Base-by-base conservation (phyloP, 2,113 vertebrate genomes). In the Sinocyclocheilus maitianheensis region DNA sequence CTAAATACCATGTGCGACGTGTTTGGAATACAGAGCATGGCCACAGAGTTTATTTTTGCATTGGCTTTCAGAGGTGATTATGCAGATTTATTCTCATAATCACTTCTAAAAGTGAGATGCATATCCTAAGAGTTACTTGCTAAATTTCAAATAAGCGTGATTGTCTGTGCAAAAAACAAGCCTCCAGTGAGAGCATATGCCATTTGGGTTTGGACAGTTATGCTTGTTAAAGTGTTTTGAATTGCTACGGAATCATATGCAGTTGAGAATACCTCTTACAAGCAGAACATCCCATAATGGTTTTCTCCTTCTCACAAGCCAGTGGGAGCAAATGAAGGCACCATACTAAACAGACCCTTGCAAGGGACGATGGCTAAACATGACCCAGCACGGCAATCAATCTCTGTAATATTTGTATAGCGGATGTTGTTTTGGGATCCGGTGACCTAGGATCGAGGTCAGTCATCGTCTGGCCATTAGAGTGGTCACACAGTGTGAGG, bases 341-440 rank as follows among this genome's bases (percentile, higher is more conserved):
- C 37, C 63, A 37, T 51, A 26, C 63, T 93, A 91, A 92, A 93
- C 90, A 85, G 84, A 78, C 48, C 74, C 87, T 91, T 92, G 91
- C 89, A 91, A 88, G 84, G 22, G 46, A 53, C 13, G 88, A 89
- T 89, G 92, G 92, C 92, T 93, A 87, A 94, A 93, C 85, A 77
- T 92, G 92, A 93, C 93, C 90, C 88, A 78, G 86, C 88, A 88
- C 81, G 85, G 90, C 93, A 92, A 91, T 95, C 93, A 93, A 91
- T 91, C 87, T 87, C 93, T 92, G 91, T 91, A 93, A 93, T 94
- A 92, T 94, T 94, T 94, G 90, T 91, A 86, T 90, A 93, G 91
- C 53, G 65, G 88, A 30, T 88, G 84, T 89, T 84, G 86, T 87
- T 89, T 91, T 88, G 84, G 81, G 86, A 86, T 85, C 82, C 86